Evolutionary conservation across 2,797 vertebrate genomes (phyloP), one percentile per base, ranked within the genome.

Genomic region (Channallabes apus): DNA sequence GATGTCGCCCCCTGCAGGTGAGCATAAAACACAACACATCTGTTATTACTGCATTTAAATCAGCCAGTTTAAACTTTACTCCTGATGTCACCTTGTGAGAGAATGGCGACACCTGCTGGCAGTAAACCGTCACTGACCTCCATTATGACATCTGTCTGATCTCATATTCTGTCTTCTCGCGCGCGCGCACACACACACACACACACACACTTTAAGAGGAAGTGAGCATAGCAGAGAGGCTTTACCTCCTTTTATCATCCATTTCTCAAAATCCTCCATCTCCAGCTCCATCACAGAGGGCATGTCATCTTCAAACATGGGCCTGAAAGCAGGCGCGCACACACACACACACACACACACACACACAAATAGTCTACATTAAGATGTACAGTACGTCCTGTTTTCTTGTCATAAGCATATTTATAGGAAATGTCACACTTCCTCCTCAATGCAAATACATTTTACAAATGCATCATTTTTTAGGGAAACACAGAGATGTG

Each of bases 301-400:
- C 0, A 98, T 97, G 61, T 99, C 98, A 81, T 99, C 98, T 90
- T 99, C 98, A 94, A 99, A 99, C 96, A 98, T 99, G 80, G 98
- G 98, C 93, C 98, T 99, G 87, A 67, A 85, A 68, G 38, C 11
- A 17, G 18, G 78, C 18, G 38, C 11, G 18, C 35, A n/a, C 24
- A 75, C 46, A 75, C 35, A n/a, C 29, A 38, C 80, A 65, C 68
- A 80, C 58, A 32, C 41, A 82, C 38, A 22, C 20, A n/a, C 3
- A 72, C 3, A 22, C 3, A 14, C 41, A 73, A n/a, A 1, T 9
- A 14, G 4, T 2, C 18, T 32, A 3, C n/a, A 29, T 41, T 41
- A 41, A 41, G 38, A 41, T 41, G 38, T 41, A 41, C 6, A 41
- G 38, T 41, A 41, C 2, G 3, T 75, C 46, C n/a, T 75, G 46